Base-by-base conservation (phyloP, 2,113 vertebrate genomes). In the Antigone vipio region DNA sequence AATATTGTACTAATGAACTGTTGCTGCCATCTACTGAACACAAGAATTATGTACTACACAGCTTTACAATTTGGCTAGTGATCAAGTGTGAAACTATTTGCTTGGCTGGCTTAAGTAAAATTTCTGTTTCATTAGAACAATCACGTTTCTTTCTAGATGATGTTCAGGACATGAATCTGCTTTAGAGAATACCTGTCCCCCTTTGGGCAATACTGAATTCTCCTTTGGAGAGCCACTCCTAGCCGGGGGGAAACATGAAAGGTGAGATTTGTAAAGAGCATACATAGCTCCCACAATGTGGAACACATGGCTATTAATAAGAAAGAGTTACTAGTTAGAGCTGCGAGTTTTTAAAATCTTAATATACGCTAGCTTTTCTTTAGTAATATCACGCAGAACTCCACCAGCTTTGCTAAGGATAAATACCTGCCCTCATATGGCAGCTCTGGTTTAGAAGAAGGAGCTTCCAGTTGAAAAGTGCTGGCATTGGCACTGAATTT, bases 11-110 rank as follows among this genome's bases (percentile, higher is more conserved):
- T 72, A 74, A 93, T 80, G 91, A 97, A 64, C 52, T 88, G 44
- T 49, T 97, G 79, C 94, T 97, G 96, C 93, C 97, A 96, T 69
- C 97, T 97, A 69, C 56, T 91, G 97, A 94, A 49, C 52, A 80
- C 26, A 45, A 42, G 44, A 44, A 42, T 47, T 59, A 60, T 5
- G 14, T 42, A 72, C 34, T 27, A 60, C 52, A 64, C 16, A 47
- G 29, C 72, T 63, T 55, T 69, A 64, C 8, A 15, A 5, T 59
- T 49, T 52, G 26, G 58, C 10, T 75, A 53, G 40, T 26, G 30
- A 71, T 32, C 35, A 40, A 60, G 17, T 11, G 38, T 44, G 68
- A 64, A 81, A 85, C 26, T 60, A 29, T 35, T 60, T 15, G 20
- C 44, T 78, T 75, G 32, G 30, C 44, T 81, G 21, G 29, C 52